Base-by-base conservation (phyloP, 2,797 vertebrate species). In the Melanogrammus aeglefinus region DNA sequence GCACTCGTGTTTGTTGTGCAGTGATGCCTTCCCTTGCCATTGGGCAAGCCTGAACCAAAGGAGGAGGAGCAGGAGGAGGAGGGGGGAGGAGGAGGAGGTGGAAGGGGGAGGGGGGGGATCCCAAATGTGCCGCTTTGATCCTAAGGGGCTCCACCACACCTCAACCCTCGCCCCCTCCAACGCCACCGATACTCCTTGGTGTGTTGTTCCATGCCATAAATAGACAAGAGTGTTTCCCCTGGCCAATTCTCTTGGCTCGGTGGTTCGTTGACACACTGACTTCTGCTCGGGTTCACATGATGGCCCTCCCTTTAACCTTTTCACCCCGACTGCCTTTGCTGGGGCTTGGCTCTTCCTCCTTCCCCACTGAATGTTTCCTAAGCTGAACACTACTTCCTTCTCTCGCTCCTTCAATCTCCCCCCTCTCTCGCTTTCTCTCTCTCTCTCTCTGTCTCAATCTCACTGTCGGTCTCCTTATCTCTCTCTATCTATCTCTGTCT, bases 1-100 rank as follows among this genome's bases (percentile, higher is more conserved):
- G 76, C 69, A 73, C 76, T 66, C 78, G 69, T 72, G 63, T 77
- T 77, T 72, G 75, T 63, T 73, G 73, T 79, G 78, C 21, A 41
- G 74, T 33, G 51, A 76, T 76, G 71, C 38, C 39, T 72, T 79
- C 66, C n/a, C 35, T 51, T 35, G 47, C 70, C 63, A 39, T 27
- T 29, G 69, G 44, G 66, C 27, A 74, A 77, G 51, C 73, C 77
- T 76, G 69, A 79, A n/a, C 47, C 47, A 16, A 16, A 16, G 47
- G 47, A 51, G 47, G 47, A 51, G 13, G 47, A 51, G 44, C 14
- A 51, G 44, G 44, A 16, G 44, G 44, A 16, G 14, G 44, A 2
- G 16, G 47, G 16, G 4, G 47, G 16, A 6, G 13, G 14, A 16
- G 6, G 16, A 16, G 1, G 47, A 51, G 16, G 47, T 4, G 47